Base-by-base conservation (phyloP, 1,140 invertebrate species). In the Alviniconcha marisindica region DNA sequence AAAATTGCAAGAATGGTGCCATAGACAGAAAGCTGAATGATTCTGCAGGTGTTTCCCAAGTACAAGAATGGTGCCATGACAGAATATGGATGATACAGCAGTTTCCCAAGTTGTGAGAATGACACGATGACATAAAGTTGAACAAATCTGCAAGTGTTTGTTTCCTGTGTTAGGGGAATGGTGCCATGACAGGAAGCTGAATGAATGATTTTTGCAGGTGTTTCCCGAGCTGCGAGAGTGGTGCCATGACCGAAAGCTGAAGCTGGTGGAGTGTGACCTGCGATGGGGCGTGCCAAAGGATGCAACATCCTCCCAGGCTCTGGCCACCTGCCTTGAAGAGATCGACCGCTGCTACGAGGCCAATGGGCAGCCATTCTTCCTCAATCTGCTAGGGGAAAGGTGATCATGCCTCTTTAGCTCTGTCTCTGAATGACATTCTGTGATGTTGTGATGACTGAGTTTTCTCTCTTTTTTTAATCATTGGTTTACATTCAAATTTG, bases 141-240 rank as follows among this genome's bases (percentile, higher is more conserved):
- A n/a, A n/a, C n/a, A n/a, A n/a, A n/a, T n/a, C n/a, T n/a, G n/a
- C n/a, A n/a, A n/a, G n/a, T n/a, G n/a, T n/a, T n/a, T 93, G 24
- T 93, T 93, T 87, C 93, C 92, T 36, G 91, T 91, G 73, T 82
- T 93, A 54, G 84, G 91, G 69, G 92, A 93, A 85, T 93, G 92
- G 92, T 92, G 91, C 84, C 87, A 89, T 48, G 84, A 89, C 7
- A 80, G 89, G 38, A 87, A 88, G 44, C 63, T 92, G 15, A 87
- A 89, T n/a, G n/a, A 14, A 69, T 69, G 63, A 69, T 69, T 69
- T 31, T 54, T 82, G 10, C 51, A 93, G 91, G 91, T 93, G 24
- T 93, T 93, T 87, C 93, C 92, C 36, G 91, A 92, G 73, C 82
- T 93, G 54, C 85, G 91, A 74, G 92, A 93, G 85, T 93, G 92